Percentiles rank a stretch among this genome's conserved stretches.
Conservation (phyloP, 2,113 vertebrate genomes). For the Hylia prasina region DNA sequence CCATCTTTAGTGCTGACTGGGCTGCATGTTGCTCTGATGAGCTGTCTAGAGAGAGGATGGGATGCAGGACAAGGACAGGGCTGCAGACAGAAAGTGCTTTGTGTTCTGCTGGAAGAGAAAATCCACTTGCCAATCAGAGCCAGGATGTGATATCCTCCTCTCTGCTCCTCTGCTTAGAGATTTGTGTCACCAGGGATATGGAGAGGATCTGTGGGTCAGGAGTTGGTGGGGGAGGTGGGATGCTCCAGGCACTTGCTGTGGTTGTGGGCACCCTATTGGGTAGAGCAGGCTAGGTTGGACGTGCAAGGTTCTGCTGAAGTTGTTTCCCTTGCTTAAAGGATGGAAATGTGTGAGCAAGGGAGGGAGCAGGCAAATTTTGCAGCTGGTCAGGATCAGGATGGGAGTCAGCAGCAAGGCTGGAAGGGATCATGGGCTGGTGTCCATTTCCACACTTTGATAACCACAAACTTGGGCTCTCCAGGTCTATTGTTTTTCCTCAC, state of each 20-base stretch:
- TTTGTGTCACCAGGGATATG: background rate
- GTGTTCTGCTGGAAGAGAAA: background rate
- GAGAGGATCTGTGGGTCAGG: background rate
- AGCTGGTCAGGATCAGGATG: background rate
- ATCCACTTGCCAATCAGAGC: background rate
- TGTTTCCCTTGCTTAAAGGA: background rate
- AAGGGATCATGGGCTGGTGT: background rate
- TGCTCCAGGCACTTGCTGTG: background rate
- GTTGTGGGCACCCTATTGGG: rapidly evolving
- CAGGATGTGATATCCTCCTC: background rate
- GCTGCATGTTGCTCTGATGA: background rate
- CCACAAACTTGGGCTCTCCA: background rate
- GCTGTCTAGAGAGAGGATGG: background rate
- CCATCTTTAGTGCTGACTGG: background rate
- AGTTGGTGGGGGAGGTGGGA: background rate
- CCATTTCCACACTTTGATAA: background rate
- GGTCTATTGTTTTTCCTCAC: background rate
- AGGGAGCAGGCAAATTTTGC: background rate
- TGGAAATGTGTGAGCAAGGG: background rate
- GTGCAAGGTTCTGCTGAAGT: background rate
- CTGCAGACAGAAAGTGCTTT: background rate
- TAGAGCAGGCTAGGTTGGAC: background rate
- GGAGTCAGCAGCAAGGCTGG: background rate
- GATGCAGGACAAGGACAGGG: background rate
- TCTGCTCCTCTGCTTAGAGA: background rate